Evolutionary conservation across 2,797 vertebrate species (phyloP).

Genomic region (Danio aesculapii): DNA sequence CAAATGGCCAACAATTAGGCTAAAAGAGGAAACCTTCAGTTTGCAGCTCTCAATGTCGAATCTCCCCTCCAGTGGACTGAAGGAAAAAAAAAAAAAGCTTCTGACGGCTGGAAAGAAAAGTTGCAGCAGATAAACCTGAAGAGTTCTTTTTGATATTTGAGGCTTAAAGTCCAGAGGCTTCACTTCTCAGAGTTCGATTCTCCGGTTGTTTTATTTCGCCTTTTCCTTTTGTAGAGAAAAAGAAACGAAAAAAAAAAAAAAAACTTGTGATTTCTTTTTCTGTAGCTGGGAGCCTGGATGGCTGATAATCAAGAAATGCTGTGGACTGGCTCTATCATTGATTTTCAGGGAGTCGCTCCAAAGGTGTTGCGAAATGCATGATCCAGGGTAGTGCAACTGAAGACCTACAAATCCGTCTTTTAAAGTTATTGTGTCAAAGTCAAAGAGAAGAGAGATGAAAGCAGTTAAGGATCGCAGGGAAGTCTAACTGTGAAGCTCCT

Average conservation of each 20-base stretch:
- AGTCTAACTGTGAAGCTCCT: slow-evolving; percentile 14
- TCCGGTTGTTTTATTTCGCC: background rate
- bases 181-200: slow-evolving; percentile 32
- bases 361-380: slow-evolving; percentile 66
- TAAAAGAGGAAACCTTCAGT: slow-evolving; percentile 33
- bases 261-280: background rate
- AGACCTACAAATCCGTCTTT: slow-evolving; percentile 71
- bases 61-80: background rate
- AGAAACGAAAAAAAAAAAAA: background rate
- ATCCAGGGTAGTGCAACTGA: slow-evolving; percentile 62
- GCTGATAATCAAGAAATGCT: slow-evolving; percentile 71
- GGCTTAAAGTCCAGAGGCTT: slow-evolving; percentile 23
- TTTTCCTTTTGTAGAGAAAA: background rate
- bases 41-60: background rate
- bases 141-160: slow-evolving; percentile 35
- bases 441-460: slow-evolving; percentile 47
- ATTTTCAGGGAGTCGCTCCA: slow-evolving; percentile 75
- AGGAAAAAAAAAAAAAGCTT: background rate
- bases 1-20: slow-evolving; percentile 36
- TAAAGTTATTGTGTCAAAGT: slow-evolving; percentile 58
- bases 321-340: slow-evolving; percentile 68
- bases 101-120: slow-evolving; percentile 17
- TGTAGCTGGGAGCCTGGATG: slow-evolving; percentile 2
- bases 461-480: slow-evolving; percentile 27
- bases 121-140: slow-evolving; percentile 1